These are phyloP conservation scores for Neocloeon triangulifer DNA, from an alignment of 1,140 invertebrate species.

Conservation along the genomic window DNA sequence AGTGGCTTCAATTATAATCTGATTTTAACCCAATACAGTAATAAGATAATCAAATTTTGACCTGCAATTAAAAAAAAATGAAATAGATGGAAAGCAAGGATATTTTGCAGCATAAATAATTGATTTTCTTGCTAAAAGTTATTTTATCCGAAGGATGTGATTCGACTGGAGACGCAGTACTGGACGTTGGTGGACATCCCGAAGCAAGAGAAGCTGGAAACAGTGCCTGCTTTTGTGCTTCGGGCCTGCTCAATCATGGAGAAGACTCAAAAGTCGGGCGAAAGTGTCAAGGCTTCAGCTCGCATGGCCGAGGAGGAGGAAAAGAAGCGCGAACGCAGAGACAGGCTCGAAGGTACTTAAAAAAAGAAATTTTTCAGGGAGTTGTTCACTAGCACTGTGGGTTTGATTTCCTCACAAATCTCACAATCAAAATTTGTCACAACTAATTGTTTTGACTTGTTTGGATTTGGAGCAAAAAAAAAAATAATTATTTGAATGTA, in stretches of 20 bases:
- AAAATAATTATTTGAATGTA: too few relatives aligned
- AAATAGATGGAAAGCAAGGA: too few relatives aligned
- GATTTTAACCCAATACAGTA: not conserved
- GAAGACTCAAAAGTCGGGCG: conserved; percentile 68
- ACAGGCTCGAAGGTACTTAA: conserved; percentile 64
- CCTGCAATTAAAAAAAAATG: not conserved
- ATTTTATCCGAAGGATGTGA: conserved; percentile 57
- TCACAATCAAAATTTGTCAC: too few relatives aligned
- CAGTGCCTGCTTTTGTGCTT: conserved; percentile 42
- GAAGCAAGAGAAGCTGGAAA: conserved; percentile 23
- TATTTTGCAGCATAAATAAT: too few relatives aligned
- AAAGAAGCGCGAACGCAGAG: conserved; percentile 54
- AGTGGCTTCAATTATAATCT: too few relatives aligned
- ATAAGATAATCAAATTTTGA: not conserved
- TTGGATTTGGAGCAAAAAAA: too few relatives aligned
- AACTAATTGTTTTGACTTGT: too few relatives aligned
- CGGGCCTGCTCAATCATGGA: conserved; percentile 75
- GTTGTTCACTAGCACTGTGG: too few relatives aligned
- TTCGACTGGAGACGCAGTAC: conserved; percentile 77
- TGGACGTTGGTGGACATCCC: conserved; percentile 83
- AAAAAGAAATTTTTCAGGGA: too few relatives aligned
- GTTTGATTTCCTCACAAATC: too few relatives aligned
- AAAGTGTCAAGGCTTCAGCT: conserved; percentile 66
- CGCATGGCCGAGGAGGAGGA: conserved; percentile 63
- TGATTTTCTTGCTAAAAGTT: too few relatives aligned